Conservation (phyloP, 2,888 invertebrate species). For the Zeuzera pyrina region DNA sequence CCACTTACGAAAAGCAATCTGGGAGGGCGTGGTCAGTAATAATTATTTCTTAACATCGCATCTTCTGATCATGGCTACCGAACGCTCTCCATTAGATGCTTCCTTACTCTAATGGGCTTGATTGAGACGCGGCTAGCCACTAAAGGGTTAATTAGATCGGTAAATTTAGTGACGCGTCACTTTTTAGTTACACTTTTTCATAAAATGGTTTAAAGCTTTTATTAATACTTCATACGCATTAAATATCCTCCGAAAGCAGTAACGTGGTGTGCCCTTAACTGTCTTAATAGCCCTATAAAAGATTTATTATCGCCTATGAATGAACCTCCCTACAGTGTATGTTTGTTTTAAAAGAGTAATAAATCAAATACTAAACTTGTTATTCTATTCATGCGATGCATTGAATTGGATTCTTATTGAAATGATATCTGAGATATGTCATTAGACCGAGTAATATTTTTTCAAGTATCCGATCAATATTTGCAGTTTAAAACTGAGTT, state of each 20-base stretch:
- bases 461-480: no score
- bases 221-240: neutral
- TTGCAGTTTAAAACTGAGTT: no score
- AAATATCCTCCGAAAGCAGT: constrained; percentile 5
- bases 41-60: constrained; percentile 71
- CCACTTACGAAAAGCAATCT: constrained; percentile 65
- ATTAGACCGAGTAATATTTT: constrained; percentile 8
- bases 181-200: constrained; percentile 5
- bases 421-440: constrained; percentile 10
- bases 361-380: constrained; percentile 26
- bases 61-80: constrained; percentile 53
- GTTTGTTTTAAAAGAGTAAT: constrained; percentile 22
- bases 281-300: constrained; percentile 24
- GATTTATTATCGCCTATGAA: constrained; percentile 26
- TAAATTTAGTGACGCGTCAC: constrained; percentile 24
- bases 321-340: constrained; percentile 19
- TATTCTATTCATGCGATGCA: constrained; percentile 19
- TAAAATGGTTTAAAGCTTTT: neutral
- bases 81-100: constrained; percentile 50
- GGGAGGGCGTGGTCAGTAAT: constrained; percentile 53
- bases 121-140: constrained; percentile 43
- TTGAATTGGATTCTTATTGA: constrained; percentile 16
- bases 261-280: constrained; percentile 13
- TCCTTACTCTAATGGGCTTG: constrained; percentile 44
- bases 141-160: constrained; percentile 41